A percentile compares a stretch with the other conserved stretches of the same genome.
phyloP scores from a whole-genome alignment of 2,797 vertebrate genomes.

The Phalanger gymnotis region DNA sequence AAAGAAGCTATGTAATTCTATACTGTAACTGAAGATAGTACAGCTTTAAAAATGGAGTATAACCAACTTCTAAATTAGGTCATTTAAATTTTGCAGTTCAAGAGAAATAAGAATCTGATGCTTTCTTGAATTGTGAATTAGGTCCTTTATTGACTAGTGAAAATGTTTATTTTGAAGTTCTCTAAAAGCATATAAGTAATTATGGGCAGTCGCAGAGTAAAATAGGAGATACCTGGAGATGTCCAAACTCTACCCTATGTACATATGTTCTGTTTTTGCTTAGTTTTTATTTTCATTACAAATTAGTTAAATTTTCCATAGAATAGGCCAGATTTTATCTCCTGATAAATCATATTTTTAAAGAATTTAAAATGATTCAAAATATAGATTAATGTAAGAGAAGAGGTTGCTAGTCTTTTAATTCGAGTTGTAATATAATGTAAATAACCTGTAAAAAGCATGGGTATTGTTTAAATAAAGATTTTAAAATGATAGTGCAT shows the following conservation, averaged over 20 bases:
- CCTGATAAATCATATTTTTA: slow-evolving; percentile 64
- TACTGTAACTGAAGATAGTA: slow-evolving; percentile 36
- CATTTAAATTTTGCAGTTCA: slow-evolving; percentile 50
- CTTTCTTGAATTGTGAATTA: slow-evolving; percentile 42
- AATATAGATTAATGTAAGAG: slow-evolving; percentile 34
- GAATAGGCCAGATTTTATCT: slow-evolving; percentile 57
- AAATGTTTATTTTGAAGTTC: slow-evolving; percentile 46
- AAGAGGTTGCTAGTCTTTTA: slow-evolving; percentile 34
- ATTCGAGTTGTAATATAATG: slow-evolving; percentile 77
- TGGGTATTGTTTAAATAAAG: slow-evolving; percentile 80
- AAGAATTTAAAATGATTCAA: slow-evolving; percentile 76
- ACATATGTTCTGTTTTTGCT: slow-evolving; percentile 30
- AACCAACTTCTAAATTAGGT: slow-evolving; percentile 24
- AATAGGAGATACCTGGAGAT: slow-evolving; percentile 18
- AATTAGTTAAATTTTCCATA: slow-evolving; percentile 16
- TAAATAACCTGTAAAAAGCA: slow-evolving; percentile 77
- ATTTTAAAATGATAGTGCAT: slow-evolving; percentile 68
- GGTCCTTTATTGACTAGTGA: slow-evolving; percentile 35
- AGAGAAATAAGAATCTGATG: neutral
- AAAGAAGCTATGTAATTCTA: neutral
- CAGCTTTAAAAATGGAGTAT: neutral
- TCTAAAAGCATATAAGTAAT: slow-evolving; percentile 49
- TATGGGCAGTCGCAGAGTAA: slow-evolving; percentile 41
- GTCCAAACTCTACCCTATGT: slow-evolving; percentile 13
- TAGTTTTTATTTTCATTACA: slow-evolving; percentile 50